A percentile compares a stretch with the other conserved stretches of the same genome.
Conservation (phyloP, 1,140 invertebrate species). For the Plectus sambesii region DNA sequence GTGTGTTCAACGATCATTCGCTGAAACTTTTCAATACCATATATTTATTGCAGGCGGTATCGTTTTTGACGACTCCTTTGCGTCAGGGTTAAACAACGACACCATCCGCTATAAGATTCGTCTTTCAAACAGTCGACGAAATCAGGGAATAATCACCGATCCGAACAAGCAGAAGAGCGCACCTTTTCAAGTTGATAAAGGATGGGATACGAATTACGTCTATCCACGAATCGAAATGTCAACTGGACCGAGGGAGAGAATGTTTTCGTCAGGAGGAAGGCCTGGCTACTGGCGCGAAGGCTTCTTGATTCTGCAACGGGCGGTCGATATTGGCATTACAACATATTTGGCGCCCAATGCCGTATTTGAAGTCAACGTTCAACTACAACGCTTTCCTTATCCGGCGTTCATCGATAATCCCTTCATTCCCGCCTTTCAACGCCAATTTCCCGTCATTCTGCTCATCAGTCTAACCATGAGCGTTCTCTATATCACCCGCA, state of each 20-base stretch:
- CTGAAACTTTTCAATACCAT: too few species aligned
- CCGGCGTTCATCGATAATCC: conserved; percentile 31
- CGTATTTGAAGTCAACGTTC: too few species aligned
- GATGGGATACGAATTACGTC: conserved; percentile 24
- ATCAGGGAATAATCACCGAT: conserved; percentile 25
- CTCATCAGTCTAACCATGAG: conserved; percentile 36
- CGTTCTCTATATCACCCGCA: conserved; percentile 35
- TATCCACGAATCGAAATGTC: conserved; percentile 19
- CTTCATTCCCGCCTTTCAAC: conserved; percentile 35
- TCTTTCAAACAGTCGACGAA: conserved; percentile 26
- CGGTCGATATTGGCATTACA: conserved; percentile 25
- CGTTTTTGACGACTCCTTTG: conserved; percentile 24
- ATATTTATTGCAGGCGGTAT: conserved; percentile 22
- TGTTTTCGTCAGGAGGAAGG: conserved; percentile 10
- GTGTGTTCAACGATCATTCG: too few species aligned
- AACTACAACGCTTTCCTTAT: conserved; percentile 32
- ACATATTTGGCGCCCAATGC: too few species aligned
- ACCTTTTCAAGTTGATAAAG: conserved; percentile 19
- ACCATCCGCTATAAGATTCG: conserved; percentile 23
- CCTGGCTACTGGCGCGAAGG: conserved; percentile 38
- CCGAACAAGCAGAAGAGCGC: too few species aligned
- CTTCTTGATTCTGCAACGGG: conserved; percentile 32
- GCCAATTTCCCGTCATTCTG: too few species aligned
- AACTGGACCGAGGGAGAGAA: conserved; percentile 20
- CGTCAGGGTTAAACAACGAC: not conserved